phyloP scores from a whole-genome alignment of 2,888 invertebrate genomes.

The Chelonus formosanus region DNA sequence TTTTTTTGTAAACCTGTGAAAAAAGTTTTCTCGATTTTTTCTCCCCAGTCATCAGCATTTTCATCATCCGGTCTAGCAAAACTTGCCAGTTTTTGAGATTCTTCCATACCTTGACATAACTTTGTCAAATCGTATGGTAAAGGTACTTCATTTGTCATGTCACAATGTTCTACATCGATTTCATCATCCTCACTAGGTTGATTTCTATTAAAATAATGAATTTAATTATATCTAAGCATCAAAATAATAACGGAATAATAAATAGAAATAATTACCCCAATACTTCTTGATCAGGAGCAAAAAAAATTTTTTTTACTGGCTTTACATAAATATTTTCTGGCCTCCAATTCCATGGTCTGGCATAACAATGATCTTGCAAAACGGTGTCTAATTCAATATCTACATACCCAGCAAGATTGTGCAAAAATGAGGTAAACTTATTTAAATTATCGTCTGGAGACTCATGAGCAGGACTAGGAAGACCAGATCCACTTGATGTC shows the following conservation, averaged over 20 bases:
- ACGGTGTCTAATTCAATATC: slow-evolving; percentile 64
- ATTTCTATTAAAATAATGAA: neutral
- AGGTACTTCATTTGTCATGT: neutral
- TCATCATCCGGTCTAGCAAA: slow-evolving; percentile 70
- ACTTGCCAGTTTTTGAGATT: slow-evolving; percentile 74
- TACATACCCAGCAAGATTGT: slow-evolving; percentile 56
- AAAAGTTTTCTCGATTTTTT: slow-evolving; percentile 68
- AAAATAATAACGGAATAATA: neutral
- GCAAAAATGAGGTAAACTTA: slow-evolving; percentile 62
- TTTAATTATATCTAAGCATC: neutral
- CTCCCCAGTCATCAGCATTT: slow-evolving; percentile 74
- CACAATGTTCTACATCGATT: slow-evolving; percentile 65
- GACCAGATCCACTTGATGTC: slow-evolving; percentile 34
- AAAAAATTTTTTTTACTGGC: slow-evolving; percentile 69
- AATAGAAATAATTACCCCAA: neutral
- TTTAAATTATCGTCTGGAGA: slow-evolving; percentile 67
- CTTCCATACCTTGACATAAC: slow-evolving; percentile 74
- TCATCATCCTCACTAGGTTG: slow-evolving; percentile 39
- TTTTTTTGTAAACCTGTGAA: slow-evolving; percentile 75
- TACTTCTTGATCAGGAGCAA: slow-evolving; percentile 43
- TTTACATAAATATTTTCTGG: slow-evolving; percentile 72
- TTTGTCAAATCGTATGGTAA: slow-evolving; percentile 70
- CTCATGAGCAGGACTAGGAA: slow-evolving; percentile 63
- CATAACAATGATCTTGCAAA: slow-evolving; percentile 77
- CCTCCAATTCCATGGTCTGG: slow-evolving; percentile 75